phyloP scores from a whole-genome alignment of 2,888 invertebrate genomes.

The Salpingus planirostris region DNA sequence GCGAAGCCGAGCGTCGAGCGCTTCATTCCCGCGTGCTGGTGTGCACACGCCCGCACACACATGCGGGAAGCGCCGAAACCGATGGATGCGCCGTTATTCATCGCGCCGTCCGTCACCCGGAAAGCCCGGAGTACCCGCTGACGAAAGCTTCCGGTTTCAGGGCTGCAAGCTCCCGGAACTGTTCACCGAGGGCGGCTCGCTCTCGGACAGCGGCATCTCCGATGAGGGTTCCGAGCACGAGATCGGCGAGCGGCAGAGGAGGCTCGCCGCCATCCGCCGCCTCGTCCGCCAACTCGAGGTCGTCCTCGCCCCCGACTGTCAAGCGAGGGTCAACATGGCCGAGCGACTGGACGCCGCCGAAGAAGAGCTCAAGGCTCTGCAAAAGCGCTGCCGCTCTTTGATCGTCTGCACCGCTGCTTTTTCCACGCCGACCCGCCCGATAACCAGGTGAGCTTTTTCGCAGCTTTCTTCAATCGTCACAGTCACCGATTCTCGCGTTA shows the following conservation, averaged over 20 bases:
- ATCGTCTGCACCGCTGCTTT: constrained; percentile 49
- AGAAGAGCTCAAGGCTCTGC: constrained; percentile 58
- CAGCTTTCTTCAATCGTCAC: too few species aligned
- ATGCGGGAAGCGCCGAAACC: constrained; percentile 24
- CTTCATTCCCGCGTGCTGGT: constrained; percentile 32
- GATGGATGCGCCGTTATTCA: too few species aligned
- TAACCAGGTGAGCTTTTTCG: too few species aligned
- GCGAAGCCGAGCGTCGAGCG: constrained; percentile 39
- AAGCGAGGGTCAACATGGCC: constrained; percentile 55
- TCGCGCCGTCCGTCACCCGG: too few species aligned
- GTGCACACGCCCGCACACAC: too few species aligned
- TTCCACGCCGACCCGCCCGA: constrained; percentile 28
- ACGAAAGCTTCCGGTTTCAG: constrained; percentile 35
- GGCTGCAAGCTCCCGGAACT: constrained; percentile 43
- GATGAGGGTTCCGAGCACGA: constrained; percentile 64
- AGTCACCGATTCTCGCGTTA: constrained; percentile 14
- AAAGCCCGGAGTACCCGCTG: too few species aligned
- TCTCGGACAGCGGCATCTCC: constrained; percentile 71
- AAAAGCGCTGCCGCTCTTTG: constrained; percentile 60
- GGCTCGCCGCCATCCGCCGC: constrained; percentile 57
- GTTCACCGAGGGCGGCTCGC: constrained; percentile 52
- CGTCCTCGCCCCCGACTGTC: constrained; percentile 58
- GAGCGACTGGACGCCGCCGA: constrained; percentile 65
- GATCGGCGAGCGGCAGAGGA: constrained; percentile 55
- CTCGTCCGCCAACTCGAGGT: constrained; percentile 59